Base-by-base conservation (phyloP, 2,888 invertebrate genomes). In the Caradrina kadenii region DNA sequence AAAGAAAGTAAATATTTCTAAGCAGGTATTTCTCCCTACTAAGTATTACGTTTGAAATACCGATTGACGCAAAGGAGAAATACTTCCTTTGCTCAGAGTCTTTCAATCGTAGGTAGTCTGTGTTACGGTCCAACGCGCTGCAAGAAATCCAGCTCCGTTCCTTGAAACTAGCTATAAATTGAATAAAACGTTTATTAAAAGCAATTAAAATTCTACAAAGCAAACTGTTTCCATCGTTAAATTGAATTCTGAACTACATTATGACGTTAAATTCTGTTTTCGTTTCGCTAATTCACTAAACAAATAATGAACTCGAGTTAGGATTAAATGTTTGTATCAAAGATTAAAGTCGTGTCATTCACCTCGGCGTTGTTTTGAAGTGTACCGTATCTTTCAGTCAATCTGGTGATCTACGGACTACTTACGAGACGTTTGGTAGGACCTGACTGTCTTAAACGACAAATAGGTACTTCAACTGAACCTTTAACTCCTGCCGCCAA, bases 171-270 rank as follows among this genome's bases (percentile, higher is more conserved):
- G 80, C 80, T 73, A 80, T 85, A 89, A 90, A 90, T 88, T 89
- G 82, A 89, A 91, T 85, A 83, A 88, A 87, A 86, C 80, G 76
- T 84, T 87, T 82, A 83, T 81, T 82, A 81, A 79, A 81, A 84
- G 67, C 76, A 78, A 83, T 86, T 85, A 81, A 77, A 72, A 81
- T 76, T 79, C 61, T 75, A 72, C 76, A 79, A 79, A 86, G 75
- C 69, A 73, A 76, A 76, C 68, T 58, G 74, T 79, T 74, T 72
- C 69, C 48, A 59, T 70, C 61, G 21, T 71, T 21, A 71, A 81
- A 69, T 68, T 69, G 58, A 70, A 71, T 65, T 76, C 56, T 79
- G 75, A 82, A 79, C 52, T 78, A 68, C 53, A 78, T 63, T 56
- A 54, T 64, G 55, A 69, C 67, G 54, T 69, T 66, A 61, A 56